A percentile compares a stretch with the other conserved stretches of the same genome.
These are phyloP conservation scores for Drosophila leonis DNA, from an alignment of 2,888 invertebrate genomes.

Conservation along the genomic window DNA sequence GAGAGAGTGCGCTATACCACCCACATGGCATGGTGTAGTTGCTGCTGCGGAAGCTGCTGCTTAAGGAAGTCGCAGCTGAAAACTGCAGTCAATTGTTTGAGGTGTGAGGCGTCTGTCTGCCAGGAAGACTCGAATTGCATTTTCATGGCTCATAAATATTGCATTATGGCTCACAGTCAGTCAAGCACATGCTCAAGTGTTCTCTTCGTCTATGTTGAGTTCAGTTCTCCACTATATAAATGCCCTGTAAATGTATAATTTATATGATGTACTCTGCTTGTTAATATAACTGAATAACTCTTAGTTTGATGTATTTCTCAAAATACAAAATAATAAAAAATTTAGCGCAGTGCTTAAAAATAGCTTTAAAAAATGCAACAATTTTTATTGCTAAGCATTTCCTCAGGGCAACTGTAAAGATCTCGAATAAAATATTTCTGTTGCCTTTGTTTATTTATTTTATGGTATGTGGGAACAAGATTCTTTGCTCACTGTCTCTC, in stretches of 20 bases:
- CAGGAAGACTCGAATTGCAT: constrained; percentile 60
- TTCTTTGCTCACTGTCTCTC: constrained; percentile 9
- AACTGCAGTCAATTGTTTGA: constrained; percentile 45
- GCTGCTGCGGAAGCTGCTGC: constrained; percentile 67
- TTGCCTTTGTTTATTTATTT: constrained; percentile 58
- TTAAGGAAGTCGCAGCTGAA: constrained; percentile 58
- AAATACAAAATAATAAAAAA: constrained; percentile 2
- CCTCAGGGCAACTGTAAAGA: constrained; percentile 16
- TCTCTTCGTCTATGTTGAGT: constrained; percentile 9
- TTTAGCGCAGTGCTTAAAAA: constrained; percentile 43
- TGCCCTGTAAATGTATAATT: constrained; percentile 21
- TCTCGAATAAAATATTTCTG: constrained; percentile 34
- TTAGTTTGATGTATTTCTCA: background rate
- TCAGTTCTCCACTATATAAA: background rate
- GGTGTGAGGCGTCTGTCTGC: constrained; percentile 35
- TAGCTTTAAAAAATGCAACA: constrained; percentile 42
- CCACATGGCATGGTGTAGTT: constrained; percentile 51
- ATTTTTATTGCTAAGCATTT: constrained; percentile 19
- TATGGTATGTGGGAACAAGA: constrained; percentile 41
- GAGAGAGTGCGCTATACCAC: constrained; percentile 30
- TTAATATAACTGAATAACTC: background rate
- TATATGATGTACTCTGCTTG: background rate
- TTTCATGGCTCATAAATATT: constrained; percentile 80
- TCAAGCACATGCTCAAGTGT: constrained; percentile 29
- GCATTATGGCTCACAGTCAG: constrained; percentile 45